Evolutionary conservation across 2,113 vertebrate genomes (phyloP).

Genomic region (Cettia cetti): DNA sequence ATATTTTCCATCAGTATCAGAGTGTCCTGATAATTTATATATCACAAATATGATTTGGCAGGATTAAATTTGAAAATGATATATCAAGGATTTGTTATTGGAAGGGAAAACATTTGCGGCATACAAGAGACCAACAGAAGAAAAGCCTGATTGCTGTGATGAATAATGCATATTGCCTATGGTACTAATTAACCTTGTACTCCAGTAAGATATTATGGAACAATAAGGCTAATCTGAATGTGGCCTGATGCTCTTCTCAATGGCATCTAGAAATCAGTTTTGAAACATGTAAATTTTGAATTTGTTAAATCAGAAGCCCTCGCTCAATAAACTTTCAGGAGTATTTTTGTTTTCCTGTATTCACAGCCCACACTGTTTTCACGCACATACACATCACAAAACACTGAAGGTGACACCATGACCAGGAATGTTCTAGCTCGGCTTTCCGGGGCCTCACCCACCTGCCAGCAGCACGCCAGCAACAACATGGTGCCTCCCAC

Average conservation of each 20-base stretch:
- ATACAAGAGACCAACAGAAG: conserved; percentile 55
- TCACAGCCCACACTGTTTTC: not conserved
- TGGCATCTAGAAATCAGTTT: conserved; percentile 43
- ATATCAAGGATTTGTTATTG: conserved; percentile 55
- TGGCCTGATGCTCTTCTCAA: conserved; percentile 54
- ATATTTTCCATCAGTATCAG: not conserved
- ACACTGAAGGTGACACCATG: not conserved
- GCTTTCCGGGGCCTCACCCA: not conserved
- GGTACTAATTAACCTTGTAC: conserved; percentile 76
- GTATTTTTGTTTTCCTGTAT: not conserved
- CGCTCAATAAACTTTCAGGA: not conserved
- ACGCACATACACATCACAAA: rapidly evolving
- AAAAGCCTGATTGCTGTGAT: conserved; percentile 63
- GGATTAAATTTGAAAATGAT: conserved; percentile 63
- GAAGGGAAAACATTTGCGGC: conserved; percentile 40
- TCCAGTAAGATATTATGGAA: conserved; percentile 63
- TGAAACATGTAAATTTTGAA: not conserved
- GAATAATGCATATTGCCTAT: conserved; percentile 73
- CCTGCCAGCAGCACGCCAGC: not conserved
- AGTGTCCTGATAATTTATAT: not conserved
- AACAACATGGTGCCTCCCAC: not conserved
- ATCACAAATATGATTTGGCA: conserved; percentile 36
- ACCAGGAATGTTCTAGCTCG: not conserved
- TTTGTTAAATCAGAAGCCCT: conserved; percentile 13
- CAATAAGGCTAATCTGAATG: conserved; percentile 70